These are phyloP conservation scores for Holacanthus passer DNA, from an alignment of 2,113 vertebrate species.

Conservation along the genomic window DNA sequence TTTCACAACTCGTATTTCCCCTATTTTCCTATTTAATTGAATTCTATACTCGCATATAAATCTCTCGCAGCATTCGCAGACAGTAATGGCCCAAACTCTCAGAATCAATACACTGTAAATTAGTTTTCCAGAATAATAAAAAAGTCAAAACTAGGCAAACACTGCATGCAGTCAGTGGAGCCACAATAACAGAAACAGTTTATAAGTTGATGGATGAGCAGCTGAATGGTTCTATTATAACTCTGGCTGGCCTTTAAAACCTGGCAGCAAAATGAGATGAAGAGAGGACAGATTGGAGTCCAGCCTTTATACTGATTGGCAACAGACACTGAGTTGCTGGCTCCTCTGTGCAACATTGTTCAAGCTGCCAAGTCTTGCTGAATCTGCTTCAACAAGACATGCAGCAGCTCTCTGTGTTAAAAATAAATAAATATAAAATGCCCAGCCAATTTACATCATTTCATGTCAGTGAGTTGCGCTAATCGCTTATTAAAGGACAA, in stretches of 20 bases:
- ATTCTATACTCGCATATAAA: constrained; percentile 18
- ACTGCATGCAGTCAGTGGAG: constrained; percentile 17
- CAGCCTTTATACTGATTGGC: constrained; percentile 68
- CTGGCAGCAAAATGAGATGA: constrained; percentile 64
- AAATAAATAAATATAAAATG: constrained; percentile 24
- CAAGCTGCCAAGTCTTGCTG: constrained; percentile 61
- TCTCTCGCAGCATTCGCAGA: constrained; percentile 29
- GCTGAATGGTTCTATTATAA: constrained; percentile 67
- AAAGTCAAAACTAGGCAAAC: constrained; percentile 26
- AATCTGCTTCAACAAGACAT: constrained; percentile 60
- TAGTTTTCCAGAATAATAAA: constrained; percentile 38
- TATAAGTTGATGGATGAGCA: constrained; percentile 59
- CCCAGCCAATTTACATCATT: constrained; percentile 37
- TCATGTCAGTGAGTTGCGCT: constrained; percentile 26
- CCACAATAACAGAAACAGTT: constrained; percentile 60
- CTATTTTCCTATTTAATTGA: constrained; percentile 18
- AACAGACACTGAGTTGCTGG: constrained; percentile 53
- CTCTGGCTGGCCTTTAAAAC: constrained; percentile 62
- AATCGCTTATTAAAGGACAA: constrained; percentile 8
- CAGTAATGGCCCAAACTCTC: constrained; percentile 15
- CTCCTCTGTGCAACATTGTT: constrained; percentile 51
- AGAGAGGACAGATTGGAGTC: constrained; percentile 64
- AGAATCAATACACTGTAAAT: constrained; percentile 53
- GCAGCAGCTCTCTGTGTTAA: constrained; percentile 31
- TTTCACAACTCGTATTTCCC: background rate